Base-by-base conservation (phyloP, 2,888 invertebrate genomes). In the Prosopocoilus inquinatus region DNA sequence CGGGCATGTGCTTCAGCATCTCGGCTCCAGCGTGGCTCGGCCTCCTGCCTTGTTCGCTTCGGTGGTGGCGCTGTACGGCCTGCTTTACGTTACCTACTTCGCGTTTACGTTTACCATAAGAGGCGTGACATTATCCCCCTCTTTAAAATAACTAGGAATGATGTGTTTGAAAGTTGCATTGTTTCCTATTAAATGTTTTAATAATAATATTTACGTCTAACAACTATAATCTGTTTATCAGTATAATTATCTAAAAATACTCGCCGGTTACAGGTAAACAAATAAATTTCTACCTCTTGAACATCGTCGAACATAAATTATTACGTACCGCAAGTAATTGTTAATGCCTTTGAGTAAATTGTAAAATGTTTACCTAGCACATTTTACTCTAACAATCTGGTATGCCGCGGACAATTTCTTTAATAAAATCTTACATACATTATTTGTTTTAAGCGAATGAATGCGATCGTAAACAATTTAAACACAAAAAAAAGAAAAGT, bases 1-100 rank as follows among this genome's bases (percentile, higher is more conserved):
- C 64, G 58, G 64, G 65, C 64, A 65, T 66, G 63, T 65, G 67
- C 66, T 65, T 58, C 61, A 61, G 59, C 63, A 65, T 67, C 65
- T 55, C 62, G 64, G 65, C 62, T 61, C 63, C 64, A 63, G 62
- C 59, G 57, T 61, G 66, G 65, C 62, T 59, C 62, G 64, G 66
- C 66, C 66, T 65, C 64, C 66, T 65, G 66, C 64, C 65, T 66
- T 60, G 66, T 66, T 36, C 50, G 44, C 50, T 57, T 55, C 55
- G 49, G 55, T 50, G 53, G 54, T 56, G 53, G 58, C 58, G 55
- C 54, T 53, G 54, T 51, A 50, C 45, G 54, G 58, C 58, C 56
- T 60, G 51, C 57, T 50, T 52, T 48, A 48, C 66, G 65, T 67
- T 68, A 62, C 67, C 67, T 67, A 68, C 62, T 68, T 69, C 66